Percentiles rank a stretch among this genome's conserved stretches.
These are phyloP conservation scores for Exephanes ischioxanthus DNA, from an alignment of 2,888 invertebrate species.

Conservation along the genomic window DNA sequence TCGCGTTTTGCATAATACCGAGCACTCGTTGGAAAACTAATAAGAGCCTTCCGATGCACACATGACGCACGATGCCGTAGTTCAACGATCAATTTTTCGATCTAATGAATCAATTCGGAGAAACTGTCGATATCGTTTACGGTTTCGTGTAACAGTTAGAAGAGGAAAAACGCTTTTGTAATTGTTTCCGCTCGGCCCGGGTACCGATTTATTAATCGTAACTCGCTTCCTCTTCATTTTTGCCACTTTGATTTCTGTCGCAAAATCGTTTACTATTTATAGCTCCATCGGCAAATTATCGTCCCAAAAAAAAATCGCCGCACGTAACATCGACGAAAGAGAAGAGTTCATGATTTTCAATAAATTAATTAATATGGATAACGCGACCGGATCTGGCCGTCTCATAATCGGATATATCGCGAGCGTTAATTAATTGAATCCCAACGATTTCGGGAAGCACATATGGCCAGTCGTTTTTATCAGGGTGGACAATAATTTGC, in stretches of 20 bases:
- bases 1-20: conserved; percentile 44
- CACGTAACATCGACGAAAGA: too few relatives aligned
- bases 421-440: conserved; percentile 58
- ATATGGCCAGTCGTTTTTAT: conserved; percentile 38
- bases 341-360: conserved; percentile 22
- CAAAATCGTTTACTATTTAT: too few relatives aligned
- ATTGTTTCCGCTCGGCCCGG: too few relatives aligned
- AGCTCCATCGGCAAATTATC: too few relatives aligned
- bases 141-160: background rate
- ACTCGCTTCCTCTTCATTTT: too few relatives aligned
- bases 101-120: conserved; percentile 11
- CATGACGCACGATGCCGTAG: conserved; percentile 27
- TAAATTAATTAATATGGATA: conserved; percentile 41
- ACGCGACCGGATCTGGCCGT: background rate
- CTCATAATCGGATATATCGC: conserved; percentile 40
- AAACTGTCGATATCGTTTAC: background rate
- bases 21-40: conserved; percentile 14
- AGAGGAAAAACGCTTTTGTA: too few relatives aligned
- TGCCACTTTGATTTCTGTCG: too few relatives aligned
- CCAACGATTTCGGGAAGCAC: conserved; percentile 30
- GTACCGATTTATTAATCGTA: background rate
- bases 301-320: too few relatives aligned
- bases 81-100: conserved; percentile 9
- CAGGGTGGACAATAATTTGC: conserved; percentile 51
- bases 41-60: background rate